Evolutionary conservation across 2,888 invertebrate species (phyloP), one percentile per base, ranked within the genome.

Genomic region (Ormyrus pomaceus): DNA sequence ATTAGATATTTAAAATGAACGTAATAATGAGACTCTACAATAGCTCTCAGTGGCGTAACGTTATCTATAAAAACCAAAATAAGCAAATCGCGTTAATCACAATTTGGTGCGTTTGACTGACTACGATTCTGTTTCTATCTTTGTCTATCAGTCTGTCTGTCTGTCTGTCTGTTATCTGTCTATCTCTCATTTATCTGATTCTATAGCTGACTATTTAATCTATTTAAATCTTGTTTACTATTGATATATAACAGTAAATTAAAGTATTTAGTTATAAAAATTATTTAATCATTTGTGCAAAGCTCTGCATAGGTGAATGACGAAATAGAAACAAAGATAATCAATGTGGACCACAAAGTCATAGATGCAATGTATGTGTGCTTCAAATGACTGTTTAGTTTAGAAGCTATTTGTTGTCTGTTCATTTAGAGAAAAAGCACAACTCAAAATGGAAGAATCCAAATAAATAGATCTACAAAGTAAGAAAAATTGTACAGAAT

Each of bases 121-220:
- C 62, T 79, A 64, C 59, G 59, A 58, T 56, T 80, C 64, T 69
- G 72, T 48, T 79, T 83, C 82, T 85, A 80, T 84, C 84, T 86
- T 82, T 87, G 83, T 86, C 83, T 85, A 79, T 84, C 81, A 84
- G 73, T 86, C 83, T 84, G 75, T 85, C 84, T 86, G 82, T 86
- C 85, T 86, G 84, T 85, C 85, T 86, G 84, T 85, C 84, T 86
- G 84, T 85, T 86, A 86, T 86, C 84, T 87, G 84, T 87, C 84
- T 85, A 84, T 87, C 86, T 87, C 86, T 86, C 85, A 86, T 84
- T 85, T 83, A 81, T 81, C 81, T 84, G 75, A 81, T 69, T 75
- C 83, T 84, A 61, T 76, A 62, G 55, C 19, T 74, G 13, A 72
- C 71, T 61, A 61, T 61, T 8, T 50, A 34, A 58, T 59, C 13